Percentiles rank a stretch among this genome's conserved stretches.
Conservation (phyloP, 2,888 invertebrate genomes). For the Eulithis testata region DNA sequence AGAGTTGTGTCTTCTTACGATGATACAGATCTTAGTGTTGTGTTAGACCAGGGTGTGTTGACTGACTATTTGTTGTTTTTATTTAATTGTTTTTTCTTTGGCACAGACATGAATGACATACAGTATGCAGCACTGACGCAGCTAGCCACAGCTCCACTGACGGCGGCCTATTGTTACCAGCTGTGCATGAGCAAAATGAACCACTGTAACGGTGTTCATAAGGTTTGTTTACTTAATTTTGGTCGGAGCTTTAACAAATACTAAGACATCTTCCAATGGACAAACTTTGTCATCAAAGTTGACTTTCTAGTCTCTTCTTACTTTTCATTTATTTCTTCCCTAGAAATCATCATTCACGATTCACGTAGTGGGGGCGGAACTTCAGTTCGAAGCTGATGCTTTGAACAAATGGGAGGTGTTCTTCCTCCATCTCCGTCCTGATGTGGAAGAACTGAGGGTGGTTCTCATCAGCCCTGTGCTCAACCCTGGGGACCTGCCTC, state of each 20-base stretch:
- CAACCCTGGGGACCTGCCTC: slow-evolving; percentile 82
- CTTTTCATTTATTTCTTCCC: neutral
- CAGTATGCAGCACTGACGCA: slow-evolving; percentile 87
- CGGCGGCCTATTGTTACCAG: slow-evolving; percentile 84
- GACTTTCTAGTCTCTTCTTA: neutral
- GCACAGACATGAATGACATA: slow-evolving; percentile 81
- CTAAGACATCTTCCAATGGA: neutral
- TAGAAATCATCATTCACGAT: slow-evolving; percentile 58
- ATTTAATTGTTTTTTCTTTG: neutral
- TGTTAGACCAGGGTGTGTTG: neutral
- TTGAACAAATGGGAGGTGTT: slow-evolving; percentile 89
- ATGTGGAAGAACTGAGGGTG: slow-evolving; percentile 81
- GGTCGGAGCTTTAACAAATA: no score
- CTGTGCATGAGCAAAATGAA: slow-evolving; percentile 52
- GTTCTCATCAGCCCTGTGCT: slow-evolving; percentile 88
- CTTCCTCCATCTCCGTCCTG: slow-evolving; percentile 86
- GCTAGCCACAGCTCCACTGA: slow-evolving; percentile 87
- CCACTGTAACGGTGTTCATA: slow-evolving; percentile 55
- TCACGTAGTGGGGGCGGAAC: slow-evolving; percentile 87
- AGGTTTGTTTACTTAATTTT: slow-evolving; percentile 51
- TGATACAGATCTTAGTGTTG: no score
- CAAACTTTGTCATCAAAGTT: neutral
- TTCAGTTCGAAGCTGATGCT: slow-evolving; percentile 88
- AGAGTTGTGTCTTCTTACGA: no score
- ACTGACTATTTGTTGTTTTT: no score